A percentile compares a stretch with the other conserved stretches of the same genome.
Conservation (phyloP, 1,140 invertebrate species). For the Triops cancriformis region DNA sequence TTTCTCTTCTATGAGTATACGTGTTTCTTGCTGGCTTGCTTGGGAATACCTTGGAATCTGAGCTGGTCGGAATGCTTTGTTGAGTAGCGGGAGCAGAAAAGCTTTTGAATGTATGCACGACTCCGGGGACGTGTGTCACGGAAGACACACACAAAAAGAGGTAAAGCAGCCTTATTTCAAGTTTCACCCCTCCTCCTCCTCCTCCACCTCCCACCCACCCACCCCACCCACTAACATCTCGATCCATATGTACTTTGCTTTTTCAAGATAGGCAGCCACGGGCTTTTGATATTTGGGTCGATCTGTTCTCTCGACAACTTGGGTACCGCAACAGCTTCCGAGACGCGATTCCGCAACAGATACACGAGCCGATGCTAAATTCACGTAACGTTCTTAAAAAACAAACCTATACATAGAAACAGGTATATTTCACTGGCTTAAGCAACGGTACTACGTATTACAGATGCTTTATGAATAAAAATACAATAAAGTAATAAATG, state of each 20-base stretch:
- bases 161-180: neutral
- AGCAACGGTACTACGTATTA: too few species aligned
- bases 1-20: neutral
- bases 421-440: too few species aligned
- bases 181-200: too few species aligned
- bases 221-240: too few species aligned
- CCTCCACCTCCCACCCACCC: too few species aligned
- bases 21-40: neutral
- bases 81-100: neutral
- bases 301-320: neutral
- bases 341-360: neutral
- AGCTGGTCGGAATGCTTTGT: neutral
- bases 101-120: slow-evolving; percentile 3
- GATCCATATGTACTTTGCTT: too few species aligned
- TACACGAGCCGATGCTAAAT: neutral
- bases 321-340: neutral
- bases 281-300: neutral
- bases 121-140: slow-evolving; percentile 2
- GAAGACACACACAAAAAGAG: neutral
- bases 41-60: neutral
- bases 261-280: too few species aligned
- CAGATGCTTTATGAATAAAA: too few species aligned
- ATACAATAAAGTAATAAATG: too few species aligned
- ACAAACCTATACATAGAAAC: too few species aligned
- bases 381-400: too few species aligned